These are phyloP conservation scores for Podocnemis expansa DNA, from an alignment of 2,113 vertebrate species.

Conservation along the genomic window DNA sequence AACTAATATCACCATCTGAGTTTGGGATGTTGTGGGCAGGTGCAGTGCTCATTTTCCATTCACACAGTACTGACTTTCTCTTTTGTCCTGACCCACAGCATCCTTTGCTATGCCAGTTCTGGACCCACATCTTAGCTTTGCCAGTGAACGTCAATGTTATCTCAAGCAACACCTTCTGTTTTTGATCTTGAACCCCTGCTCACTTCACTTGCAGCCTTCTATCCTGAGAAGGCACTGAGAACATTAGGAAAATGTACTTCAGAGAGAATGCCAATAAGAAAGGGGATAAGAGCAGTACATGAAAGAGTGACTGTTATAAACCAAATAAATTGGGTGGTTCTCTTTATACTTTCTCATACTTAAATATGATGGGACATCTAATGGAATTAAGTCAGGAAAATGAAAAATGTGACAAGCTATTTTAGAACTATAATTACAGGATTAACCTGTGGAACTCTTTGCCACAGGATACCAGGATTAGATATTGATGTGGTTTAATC, in stretches of 20 bases:
- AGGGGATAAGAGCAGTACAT: background rate
- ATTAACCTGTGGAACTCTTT: constrained; percentile 13
- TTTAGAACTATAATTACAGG: background rate
- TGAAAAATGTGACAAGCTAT: background rate
- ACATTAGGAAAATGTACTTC: background rate
- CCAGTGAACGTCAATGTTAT: background rate
- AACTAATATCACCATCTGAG: background rate
- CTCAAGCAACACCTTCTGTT: background rate
- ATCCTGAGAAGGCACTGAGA: background rate
- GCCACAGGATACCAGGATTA: background rate
- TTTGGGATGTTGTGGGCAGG: background rate
- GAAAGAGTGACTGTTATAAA: background rate
- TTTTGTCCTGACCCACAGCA: background rate
- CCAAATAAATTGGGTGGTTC: background rate
- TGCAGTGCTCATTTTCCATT: background rate
- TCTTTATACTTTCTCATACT: background rate
- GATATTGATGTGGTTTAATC: background rate
- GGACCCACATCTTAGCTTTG: background rate
- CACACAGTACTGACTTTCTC: background rate
- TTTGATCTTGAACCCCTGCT: background rate
- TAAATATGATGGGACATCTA: background rate
- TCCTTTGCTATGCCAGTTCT: background rate
- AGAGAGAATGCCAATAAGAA: background rate
- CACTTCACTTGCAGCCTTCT: background rate
- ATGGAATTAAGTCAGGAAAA: background rate